Conservation (phyloP, 1,140 invertebrate genomes). For the Grapholita molesta region DNA sequence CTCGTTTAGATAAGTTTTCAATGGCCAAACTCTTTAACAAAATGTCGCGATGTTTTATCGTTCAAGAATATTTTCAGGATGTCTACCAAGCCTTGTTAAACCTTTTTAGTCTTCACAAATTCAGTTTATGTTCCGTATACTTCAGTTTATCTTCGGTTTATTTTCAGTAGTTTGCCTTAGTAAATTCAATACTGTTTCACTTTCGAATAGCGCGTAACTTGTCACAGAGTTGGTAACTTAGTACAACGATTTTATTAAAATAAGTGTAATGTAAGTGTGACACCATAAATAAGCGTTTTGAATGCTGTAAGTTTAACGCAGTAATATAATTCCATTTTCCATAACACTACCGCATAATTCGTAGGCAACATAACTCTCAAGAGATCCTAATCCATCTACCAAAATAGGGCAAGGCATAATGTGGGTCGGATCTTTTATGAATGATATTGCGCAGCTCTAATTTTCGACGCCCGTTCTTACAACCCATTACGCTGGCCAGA, state of each 20-base stretch:
- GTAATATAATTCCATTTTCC: not conserved
- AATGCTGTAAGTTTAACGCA: not conserved
- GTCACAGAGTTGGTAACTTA: not conserved
- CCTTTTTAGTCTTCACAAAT: not conserved
- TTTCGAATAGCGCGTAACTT: not conserved
- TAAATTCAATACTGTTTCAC: conserved; percentile 13
- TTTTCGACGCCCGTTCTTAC: conserved; percentile 9
- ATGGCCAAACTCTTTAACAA: conserved; percentile 14
- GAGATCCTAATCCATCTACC: conserved; percentile 3
- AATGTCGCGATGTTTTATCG: conserved; percentile 13
- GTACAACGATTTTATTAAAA: too few relatives aligned
- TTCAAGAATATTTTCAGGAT: conserved; percentile 2
- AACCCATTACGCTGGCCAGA: not conserved
- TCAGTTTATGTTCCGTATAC: conserved; percentile 7
- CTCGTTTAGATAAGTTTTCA: conserved; percentile 15
- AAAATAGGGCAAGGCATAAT: not conserved
- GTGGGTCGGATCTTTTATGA: conserved; percentile 8
- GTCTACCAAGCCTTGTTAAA: not conserved
- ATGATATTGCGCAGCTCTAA: conserved; percentile 14
- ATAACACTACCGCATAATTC: not conserved
- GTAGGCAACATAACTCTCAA: not conserved
- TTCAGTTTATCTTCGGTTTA: conserved; percentile 9
- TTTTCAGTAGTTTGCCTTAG: not conserved
- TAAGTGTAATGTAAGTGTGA: too few relatives aligned
- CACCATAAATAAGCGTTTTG: too few relatives aligned